Evolutionary conservation across 2,113 vertebrate genomes (phyloP), one percentile per base, ranked within the genome.

Genomic region (Ictalurus punctatus): DNA sequence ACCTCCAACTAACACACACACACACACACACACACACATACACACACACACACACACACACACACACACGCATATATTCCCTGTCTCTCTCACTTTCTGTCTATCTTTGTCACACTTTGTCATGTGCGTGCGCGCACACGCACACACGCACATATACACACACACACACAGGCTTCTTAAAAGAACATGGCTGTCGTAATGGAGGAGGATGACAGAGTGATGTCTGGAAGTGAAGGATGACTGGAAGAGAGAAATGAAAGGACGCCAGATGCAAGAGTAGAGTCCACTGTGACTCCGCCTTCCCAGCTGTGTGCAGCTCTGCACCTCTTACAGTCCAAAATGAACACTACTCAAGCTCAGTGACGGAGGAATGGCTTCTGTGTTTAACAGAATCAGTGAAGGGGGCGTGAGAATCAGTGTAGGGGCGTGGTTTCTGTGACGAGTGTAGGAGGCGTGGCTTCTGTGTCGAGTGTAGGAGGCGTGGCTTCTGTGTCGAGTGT

Each of bases 1-100:
- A 94, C 93, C 93, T 92, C 94, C 92, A 94, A 95, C 93, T 27
- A 63, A 61, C 27, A 71, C 81, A 76, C 69, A 34, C 84, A 61
- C 76, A 86, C 58, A 83, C 83, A 88, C 86, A 76, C 82, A 81
- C 87, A n/a, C n/a, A n/a, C n/a, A n/a, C n/a, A n/a, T n/a, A n/a
- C n/a, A n/a, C n/a, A 34, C 84, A 61, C 76, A 86, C 58, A 83
- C 83, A 88, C 86, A 74, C 40, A 30, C 78, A 76, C 84, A 27
- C 84, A 79, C 52, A 34, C 81, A 84, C 73, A 76, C 23, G 79
- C 84, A 88, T 61, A 83, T 63, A 83, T 59, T 63, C 81, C 14
- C 58, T 63, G 4, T 63, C 81, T 83, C 34, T 63, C 21, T 83
- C 58, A 13, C 58, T 83, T 40, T 87, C 16, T 44, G 27, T 73